These are phyloP conservation scores for Okamejei kenojei DNA, from an alignment of 2,797 vertebrate genomes.

Conservation along the genomic window DNA sequence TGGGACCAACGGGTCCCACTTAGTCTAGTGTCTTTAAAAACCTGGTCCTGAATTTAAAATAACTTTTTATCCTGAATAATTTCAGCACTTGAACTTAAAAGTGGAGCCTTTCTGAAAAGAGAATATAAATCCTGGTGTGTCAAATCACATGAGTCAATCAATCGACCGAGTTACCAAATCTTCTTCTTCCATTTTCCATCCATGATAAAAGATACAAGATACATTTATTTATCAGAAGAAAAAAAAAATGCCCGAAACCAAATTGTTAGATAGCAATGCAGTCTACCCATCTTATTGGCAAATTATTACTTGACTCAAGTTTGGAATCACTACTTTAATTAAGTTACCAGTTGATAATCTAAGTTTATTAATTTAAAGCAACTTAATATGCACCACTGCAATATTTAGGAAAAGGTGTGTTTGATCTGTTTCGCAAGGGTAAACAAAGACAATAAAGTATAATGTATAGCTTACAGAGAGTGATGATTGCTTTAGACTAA, in stretches of 20 bases:
- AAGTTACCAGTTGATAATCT: too few relatives aligned
- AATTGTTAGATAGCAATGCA: not conserved
- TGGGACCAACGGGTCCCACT: too few relatives aligned
- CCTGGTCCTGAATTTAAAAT: not conserved
- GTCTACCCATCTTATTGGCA: not conserved
- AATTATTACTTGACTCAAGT: not conserved
- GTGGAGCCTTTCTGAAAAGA: not conserved
- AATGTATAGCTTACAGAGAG: not conserved
- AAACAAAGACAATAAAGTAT: not conserved
- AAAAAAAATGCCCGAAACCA: not conserved
- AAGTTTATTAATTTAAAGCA: too few relatives aligned
- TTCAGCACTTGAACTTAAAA: not conserved
- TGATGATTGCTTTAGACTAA: not conserved
- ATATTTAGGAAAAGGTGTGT: too few relatives aligned
- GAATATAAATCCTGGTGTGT: not conserved
- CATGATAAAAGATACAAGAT: not conserved
- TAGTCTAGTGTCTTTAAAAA: not conserved
- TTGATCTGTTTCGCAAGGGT: not conserved
- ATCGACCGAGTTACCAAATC: not conserved
- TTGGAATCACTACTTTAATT: not conserved
- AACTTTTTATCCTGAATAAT: not conserved
- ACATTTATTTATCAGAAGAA: too few relatives aligned
- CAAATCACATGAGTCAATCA: not conserved
- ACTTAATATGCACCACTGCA: too few relatives aligned
- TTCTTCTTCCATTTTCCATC: not conserved